These are phyloP conservation scores for Tenthredo mesomela DNA, from an alignment of 2,888 invertebrate genomes.

Conservation along the genomic window DNA sequence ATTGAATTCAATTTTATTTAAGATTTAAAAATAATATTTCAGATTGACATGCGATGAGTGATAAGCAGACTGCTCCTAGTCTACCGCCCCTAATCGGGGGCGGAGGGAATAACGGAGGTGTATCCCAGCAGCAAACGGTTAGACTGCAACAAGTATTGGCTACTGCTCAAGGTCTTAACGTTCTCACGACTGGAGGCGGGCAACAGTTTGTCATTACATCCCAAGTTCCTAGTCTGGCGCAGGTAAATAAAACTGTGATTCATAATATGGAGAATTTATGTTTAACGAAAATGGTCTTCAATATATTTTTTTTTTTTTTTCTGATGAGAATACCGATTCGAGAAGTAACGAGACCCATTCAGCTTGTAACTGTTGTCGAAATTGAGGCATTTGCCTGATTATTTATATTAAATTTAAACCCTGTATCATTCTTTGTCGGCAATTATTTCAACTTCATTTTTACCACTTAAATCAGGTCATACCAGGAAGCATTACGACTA, in stretches of 20 bases:
- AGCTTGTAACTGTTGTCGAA: slow-evolving; percentile 63
- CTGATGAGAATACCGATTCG: slow-evolving; percentile 66
- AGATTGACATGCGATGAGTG: slow-evolving; percentile 77
- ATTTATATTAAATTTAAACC: slow-evolving; percentile 35
- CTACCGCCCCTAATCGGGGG: slow-evolving; percentile 76
- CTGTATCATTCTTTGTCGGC: not conserved
- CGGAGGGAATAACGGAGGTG: slow-evolving; percentile 70
- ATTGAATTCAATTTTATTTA: not conserved
- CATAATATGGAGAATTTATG: not conserved
- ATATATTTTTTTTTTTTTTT: slow-evolving; percentile 48
- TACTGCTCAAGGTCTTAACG: slow-evolving; percentile 74
- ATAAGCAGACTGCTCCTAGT: slow-evolving; percentile 75
- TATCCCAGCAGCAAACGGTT: slow-evolving; percentile 73
- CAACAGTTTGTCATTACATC: slow-evolving; percentile 77
- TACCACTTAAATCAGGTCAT: slow-evolving; percentile 68
- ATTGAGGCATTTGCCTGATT: slow-evolving; percentile 77
- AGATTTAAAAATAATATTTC: slow-evolving; percentile 53
- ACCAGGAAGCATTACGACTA: slow-evolving; percentile 71
- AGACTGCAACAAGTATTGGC: slow-evolving; percentile 76
- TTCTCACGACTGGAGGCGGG: slow-evolving; percentile 74
- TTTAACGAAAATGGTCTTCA: not conserved
- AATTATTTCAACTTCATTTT: slow-evolving; percentile 34
- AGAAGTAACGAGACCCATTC: slow-evolving; percentile 67
- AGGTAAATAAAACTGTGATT: slow-evolving; percentile 73
- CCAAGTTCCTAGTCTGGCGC: slow-evolving; percentile 79